A percentile compares a stretch with the other conserved stretches of the same genome.
phyloP scores from a whole-genome alignment of 2,888 invertebrate species.

The Hirtodrosophila duncani region DNA sequence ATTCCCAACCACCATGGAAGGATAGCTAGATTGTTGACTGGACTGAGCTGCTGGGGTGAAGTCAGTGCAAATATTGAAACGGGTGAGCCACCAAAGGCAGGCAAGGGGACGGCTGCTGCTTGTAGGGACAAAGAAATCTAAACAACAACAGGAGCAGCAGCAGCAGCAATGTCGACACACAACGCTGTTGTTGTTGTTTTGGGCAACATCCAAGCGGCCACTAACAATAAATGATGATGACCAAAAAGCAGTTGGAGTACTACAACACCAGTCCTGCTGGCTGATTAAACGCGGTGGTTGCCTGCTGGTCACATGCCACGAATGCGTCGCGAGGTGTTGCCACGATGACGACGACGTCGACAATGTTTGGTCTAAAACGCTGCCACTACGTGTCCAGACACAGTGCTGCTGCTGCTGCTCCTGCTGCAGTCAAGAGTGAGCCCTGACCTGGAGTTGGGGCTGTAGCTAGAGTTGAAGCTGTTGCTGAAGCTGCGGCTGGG shows the following conservation, averaged over 20 bases:
- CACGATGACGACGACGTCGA: constrained; percentile 37
- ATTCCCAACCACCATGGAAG: constrained; percentile 59
- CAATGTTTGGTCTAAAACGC: too few species aligned
- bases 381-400: constrained; percentile 48
- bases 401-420: background rate
- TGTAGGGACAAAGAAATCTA: constrained; percentile 66
- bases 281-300: constrained; percentile 64
- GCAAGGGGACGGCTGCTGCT: constrained; percentile 5
- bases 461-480: constrained; percentile 2
- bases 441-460: background rate
- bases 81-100: constrained; percentile 48
- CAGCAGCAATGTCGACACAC: constrained; percentile 9
- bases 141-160: constrained; percentile 53
- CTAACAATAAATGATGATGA: constrained; percentile 65
- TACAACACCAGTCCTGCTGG: constrained; percentile 29
- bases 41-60: background rate
- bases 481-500: constrained; percentile 14
- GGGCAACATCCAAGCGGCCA: constrained; percentile 24
- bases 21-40: constrained; percentile 1
- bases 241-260: constrained; percentile 35
- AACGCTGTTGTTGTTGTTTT: constrained; percentile 18
- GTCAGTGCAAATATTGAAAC: constrained; percentile 68
- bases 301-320: constrained; percentile 43
- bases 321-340: constrained; percentile 69
- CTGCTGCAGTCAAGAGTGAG: background rate